phyloP scores from a whole-genome alignment of 2,888 invertebrate genomes.

The Drosophila borealis region DNA sequence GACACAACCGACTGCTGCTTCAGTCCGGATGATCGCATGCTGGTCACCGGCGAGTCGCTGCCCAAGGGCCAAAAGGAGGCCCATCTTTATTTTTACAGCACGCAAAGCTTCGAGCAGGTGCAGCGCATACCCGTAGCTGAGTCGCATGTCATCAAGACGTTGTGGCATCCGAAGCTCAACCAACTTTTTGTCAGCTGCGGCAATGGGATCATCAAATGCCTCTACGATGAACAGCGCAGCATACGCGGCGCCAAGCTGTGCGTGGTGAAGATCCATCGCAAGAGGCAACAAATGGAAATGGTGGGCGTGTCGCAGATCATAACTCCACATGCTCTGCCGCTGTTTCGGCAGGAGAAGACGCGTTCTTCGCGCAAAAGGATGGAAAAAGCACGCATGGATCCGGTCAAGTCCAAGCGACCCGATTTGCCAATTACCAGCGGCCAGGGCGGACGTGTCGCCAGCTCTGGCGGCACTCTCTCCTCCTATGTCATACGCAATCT shows the following conservation, averaged over 20 bases:
- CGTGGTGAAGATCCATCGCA: conserved; percentile 92
- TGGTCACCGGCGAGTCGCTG: conserved; percentile 95
- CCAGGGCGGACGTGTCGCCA: conserved; percentile 96
- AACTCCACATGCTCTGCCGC: conserved; percentile 97
- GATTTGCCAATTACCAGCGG: conserved; percentile 95
- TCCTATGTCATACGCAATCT: conserved; percentile 98
- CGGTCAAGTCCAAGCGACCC: conserved; percentile 92
- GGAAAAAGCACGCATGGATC: conserved; percentile 95
- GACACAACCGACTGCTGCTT: conserved; percentile 90
- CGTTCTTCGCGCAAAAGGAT: conserved; percentile 95
- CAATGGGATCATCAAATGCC: conserved; percentile 95
- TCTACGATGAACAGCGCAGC: conserved; percentile 95
- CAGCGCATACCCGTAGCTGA: conserved; percentile 91
- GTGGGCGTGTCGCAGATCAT: conserved; percentile 96
- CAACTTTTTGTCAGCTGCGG: conserved; percentile 97
- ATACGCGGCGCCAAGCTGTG: conserved; percentile 96
- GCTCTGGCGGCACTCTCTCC: conserved; percentile 95
- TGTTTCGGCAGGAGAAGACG: conserved; percentile 96
- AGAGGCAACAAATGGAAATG: conserved; percentile 93
- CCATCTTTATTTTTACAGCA: conserved; percentile 91
- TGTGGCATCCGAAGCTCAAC: conserved; percentile 99
- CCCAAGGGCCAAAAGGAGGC: conserved; percentile 89
- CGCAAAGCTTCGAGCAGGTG: conserved; percentile 90
- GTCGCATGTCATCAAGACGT: conserved; percentile 93
- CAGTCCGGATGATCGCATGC: conserved; percentile 96